Evolutionary conservation across 2,797 vertebrate species (phyloP), one percentile per base, ranked within the genome.

Genomic region (Acropternis orthonyx): DNA sequence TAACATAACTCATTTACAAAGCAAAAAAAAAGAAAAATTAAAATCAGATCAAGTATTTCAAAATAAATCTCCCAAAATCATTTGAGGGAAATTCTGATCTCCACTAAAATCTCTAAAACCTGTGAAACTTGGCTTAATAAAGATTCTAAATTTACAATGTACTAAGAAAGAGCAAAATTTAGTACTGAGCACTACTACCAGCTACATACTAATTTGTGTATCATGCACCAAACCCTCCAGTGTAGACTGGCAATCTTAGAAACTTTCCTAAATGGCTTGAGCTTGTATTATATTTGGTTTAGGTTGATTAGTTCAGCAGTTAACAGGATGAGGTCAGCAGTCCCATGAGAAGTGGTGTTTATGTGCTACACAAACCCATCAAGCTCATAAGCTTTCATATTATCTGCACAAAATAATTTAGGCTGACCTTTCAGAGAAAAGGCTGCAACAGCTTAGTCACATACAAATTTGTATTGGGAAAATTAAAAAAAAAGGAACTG

Each of bases 391-490:
- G 48, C 73, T 67, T 71, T 36, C 72, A 78, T 69, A 67, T 39
- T 51, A 76, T 74, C 49, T 82, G 66, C 32, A 39, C 49, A 89
- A 84, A 72, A 89, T 85, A 92, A 88, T 84, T 91, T 52, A 83
- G 34, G 69, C 30, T 79, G 93, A 84, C 80, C 89, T 94, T 97
- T 95, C 43, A 74, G 71, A 87, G 44, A 67, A 56, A 84, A 62
- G 66, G 44, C 21, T 41, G 37, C 54, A 73, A 39, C 61, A 37
- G 61, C 46, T 72, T 36, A 77, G 58, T 72, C 65, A 65, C 55
- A 28, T 16, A 72, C 7, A 63, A 52, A 49, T 72, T 76, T 66
- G n/a, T 44, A 28, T 21, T 4, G 6, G 24, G 63, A 74, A 82
- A 69, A 43, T 2, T 8, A 65, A 79, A 37, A 52, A 26, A 49